Percentiles rank a stretch among this genome's conserved stretches.
These are phyloP conservation scores for Corynorhinus townsendii DNA, from an alignment of 2,113 vertebrate genomes.

Conservation along the genomic window DNA sequence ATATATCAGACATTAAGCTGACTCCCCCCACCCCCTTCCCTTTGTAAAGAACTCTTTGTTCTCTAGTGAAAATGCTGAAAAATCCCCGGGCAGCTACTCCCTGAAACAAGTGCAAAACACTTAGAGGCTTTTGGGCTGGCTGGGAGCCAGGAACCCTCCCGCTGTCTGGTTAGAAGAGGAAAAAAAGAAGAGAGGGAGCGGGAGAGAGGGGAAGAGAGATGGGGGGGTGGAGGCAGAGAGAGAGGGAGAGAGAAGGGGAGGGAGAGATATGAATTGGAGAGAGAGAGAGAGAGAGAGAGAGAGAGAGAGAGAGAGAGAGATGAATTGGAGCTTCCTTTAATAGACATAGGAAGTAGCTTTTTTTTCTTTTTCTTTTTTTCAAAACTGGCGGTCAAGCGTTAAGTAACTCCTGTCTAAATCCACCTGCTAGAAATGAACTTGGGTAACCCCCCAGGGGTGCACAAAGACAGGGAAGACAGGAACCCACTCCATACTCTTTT, in stretches of 20 bases:
- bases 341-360: conserved; percentile 82
- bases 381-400: conserved; percentile 88
- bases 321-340: conserved; percentile 84
- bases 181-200: conserved; percentile 60
- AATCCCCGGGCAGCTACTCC: conserved; percentile 86
- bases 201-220: not conserved
- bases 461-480: conserved; percentile 82
- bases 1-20: conserved; percentile 85
- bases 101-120: conserved; percentile 90
- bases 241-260: not conserved
- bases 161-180: conserved; percentile 85
- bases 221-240: not conserved
- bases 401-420: conserved; percentile 85
- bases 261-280: not conserved
- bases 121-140: conserved; percentile 89
- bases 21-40: conserved; percentile 74
- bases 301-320: conserved; percentile 47
- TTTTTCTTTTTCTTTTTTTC: conserved; percentile 64
- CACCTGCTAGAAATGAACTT: conserved; percentile 88
- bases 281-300: conserved; percentile 15
- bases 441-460: conserved; percentile 82
- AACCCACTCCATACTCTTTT: conserved; percentile 77
- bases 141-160: conserved; percentile 85
- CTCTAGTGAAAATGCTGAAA: conserved; percentile 88
- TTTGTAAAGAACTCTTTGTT: conserved; percentile 88